Evolutionary conservation across 2,888 invertebrate genomes (phyloP).

Genomic region (Mythimna impura): DNA sequence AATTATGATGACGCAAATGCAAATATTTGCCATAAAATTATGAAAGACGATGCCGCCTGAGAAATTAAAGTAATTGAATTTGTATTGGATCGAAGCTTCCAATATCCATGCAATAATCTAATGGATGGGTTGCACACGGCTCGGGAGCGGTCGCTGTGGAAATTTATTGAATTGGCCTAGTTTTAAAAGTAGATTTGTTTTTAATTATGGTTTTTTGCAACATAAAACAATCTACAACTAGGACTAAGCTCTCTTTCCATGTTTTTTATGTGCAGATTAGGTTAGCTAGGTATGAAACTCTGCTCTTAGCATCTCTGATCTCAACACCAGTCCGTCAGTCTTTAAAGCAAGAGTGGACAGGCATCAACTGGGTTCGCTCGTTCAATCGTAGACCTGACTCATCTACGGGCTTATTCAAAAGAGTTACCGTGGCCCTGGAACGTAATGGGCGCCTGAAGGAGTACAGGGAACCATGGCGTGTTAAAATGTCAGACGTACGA

Average conservation of each 20-base stretch:
- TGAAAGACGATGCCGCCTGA: conserved; percentile 41
- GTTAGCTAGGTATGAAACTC: no score
- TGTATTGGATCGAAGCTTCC: conserved; percentile 33
- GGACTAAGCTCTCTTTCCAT: no score
- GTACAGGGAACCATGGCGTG: no score
- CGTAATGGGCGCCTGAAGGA: no score
- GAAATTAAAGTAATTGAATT: conserved; percentile 48
- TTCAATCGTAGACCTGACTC: background rate
- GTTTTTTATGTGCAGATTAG: no score
- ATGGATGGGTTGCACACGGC: conserved; percentile 43
- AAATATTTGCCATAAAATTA: conserved; percentile 49
- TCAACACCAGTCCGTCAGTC: background rate
- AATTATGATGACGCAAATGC: conserved; percentile 31
- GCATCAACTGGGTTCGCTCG: background rate
- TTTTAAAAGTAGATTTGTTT: conserved; percentile 15
- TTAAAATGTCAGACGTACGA: no score
- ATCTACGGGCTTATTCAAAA: background rate
- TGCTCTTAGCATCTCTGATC: no score
- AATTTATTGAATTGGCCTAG: conserved; percentile 27
- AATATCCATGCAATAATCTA: conserved; percentile 49
- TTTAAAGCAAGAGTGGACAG: no score
- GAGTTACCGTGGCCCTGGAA: no score
- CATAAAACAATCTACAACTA: no score
- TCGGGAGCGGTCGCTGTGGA: conserved; percentile 13
- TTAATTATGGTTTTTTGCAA: background rate